These are phyloP conservation scores for Ceryle rudis DNA, from an alignment of 2,797 vertebrate genomes.

Conservation along the genomic window DNA sequence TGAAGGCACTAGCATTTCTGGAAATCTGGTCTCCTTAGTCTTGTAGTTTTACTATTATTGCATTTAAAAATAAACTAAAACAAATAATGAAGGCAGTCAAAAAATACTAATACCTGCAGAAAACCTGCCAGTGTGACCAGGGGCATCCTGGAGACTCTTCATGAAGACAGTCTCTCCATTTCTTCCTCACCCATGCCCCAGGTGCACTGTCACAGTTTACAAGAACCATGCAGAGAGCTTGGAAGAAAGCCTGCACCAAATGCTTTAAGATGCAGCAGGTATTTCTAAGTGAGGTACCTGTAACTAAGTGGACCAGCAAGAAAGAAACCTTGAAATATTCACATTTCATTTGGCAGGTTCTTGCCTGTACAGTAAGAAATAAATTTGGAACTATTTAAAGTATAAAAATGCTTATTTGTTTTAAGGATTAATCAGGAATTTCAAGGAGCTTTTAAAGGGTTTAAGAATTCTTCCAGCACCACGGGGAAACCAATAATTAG, in stretches of 20 bases:
- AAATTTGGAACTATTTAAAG: neutral
- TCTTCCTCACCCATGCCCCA: neutral
- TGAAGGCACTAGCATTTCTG: neutral
- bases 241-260: neutral
- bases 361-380: neutral
- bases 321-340: neutral
- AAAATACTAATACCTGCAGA: neutral
- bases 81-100: neutral
- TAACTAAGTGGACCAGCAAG: neutral
- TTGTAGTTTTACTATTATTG: neutral
- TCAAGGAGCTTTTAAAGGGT: neutral
- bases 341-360: neutral
- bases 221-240: neutral
- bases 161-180: neutral
- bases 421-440: neutral
- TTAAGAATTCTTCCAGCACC: neutral
- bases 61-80: neutral
- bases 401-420: neutral
- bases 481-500: slow-evolving; percentile 13
- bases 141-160: neutral
- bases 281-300: neutral
- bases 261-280: neutral
- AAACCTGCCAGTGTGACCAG: neutral
- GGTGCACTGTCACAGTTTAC: neutral
- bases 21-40: neutral